Percentiles rank a stretch among this genome's conserved stretches.
These are phyloP conservation scores for Agrochola litura DNA, from an alignment of 2,888 invertebrate species.

Conservation along the genomic window DNA sequence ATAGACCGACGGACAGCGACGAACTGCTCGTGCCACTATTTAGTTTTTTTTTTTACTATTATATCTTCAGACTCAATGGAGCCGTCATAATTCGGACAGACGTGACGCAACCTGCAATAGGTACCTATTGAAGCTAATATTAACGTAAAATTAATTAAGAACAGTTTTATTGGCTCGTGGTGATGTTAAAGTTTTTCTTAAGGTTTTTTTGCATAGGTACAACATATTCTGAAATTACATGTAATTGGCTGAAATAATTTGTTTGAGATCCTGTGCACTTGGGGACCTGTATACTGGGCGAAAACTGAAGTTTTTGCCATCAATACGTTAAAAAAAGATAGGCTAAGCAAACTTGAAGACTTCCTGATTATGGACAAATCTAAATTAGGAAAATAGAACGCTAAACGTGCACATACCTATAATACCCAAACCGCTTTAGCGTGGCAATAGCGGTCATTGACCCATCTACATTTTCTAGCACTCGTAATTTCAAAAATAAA, in stretches of 20 bases:
- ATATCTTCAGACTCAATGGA: conserved; percentile 55
- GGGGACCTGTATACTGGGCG: background rate
- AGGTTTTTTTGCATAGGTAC: background rate
- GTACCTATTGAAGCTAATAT: conserved; percentile 28
- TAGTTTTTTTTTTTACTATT: conserved; percentile 34
- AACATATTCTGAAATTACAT: background rate
- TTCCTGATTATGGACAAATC: background rate
- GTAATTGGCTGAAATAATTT: background rate
- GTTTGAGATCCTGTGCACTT: background rate
- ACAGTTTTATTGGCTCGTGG: background rate
- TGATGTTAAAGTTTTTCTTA: no score
- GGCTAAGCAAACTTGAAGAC: background rate
- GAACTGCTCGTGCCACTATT: conserved; percentile 13
- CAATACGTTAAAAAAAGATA: background rate
- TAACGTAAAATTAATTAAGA: conserved; percentile 11
- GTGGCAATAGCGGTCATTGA: background rate
- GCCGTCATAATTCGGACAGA: conserved; percentile 58
- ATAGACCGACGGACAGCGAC: conserved; percentile 4
- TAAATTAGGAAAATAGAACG: background rate
- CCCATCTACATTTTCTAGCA: background rate
- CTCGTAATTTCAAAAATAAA: no score
- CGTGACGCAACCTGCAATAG: conserved; percentile 51
- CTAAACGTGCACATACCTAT: background rate
- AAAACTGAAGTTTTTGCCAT: background rate
- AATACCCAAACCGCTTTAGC: background rate